phyloP scores from a whole-genome alignment of 2,888 invertebrate genomes.

The Galerucella pusilla region DNA sequence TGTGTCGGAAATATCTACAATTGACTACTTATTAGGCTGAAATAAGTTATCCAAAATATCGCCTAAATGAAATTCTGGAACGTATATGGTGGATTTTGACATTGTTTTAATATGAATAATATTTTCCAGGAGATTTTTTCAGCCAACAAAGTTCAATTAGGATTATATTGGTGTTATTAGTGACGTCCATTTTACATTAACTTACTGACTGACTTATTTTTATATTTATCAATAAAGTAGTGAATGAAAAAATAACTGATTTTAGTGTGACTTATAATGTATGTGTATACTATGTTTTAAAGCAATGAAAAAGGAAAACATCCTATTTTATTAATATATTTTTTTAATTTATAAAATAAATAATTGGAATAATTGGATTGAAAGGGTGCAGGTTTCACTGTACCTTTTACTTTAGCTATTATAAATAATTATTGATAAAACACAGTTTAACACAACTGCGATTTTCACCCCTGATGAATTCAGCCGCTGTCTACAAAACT shows the following conservation, averaged over 20 bases:
- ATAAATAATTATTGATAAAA: no score
- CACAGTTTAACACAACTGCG: no score
- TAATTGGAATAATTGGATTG: neutral
- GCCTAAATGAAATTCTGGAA: neutral
- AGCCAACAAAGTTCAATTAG: constrained; percentile 48
- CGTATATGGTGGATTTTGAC: neutral
- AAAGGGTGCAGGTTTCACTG: no score
- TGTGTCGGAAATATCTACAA: no score
- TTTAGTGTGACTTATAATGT: constrained; percentile 40
- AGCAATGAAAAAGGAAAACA: constrained; percentile 21
- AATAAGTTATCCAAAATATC: neutral
- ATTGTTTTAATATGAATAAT: constrained; percentile 10
- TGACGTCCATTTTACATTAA: constrained; percentile 57
- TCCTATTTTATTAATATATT: neutral
- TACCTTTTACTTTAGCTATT: no score
- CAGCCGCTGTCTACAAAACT: no score
- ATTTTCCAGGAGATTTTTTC: constrained; percentile 17
- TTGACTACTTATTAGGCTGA: no score
- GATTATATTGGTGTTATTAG: constrained; percentile 49
- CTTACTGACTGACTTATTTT: constrained; percentile 57
- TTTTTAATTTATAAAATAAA: neutral
- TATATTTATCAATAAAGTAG: constrained; percentile 47
- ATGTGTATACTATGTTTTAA: constrained; percentile 9
- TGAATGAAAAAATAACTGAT: constrained; percentile 47
- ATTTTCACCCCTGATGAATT: no score